Base-by-base conservation (phyloP, 2,797 vertebrate genomes). In the Anolis apletophallus region DNA sequence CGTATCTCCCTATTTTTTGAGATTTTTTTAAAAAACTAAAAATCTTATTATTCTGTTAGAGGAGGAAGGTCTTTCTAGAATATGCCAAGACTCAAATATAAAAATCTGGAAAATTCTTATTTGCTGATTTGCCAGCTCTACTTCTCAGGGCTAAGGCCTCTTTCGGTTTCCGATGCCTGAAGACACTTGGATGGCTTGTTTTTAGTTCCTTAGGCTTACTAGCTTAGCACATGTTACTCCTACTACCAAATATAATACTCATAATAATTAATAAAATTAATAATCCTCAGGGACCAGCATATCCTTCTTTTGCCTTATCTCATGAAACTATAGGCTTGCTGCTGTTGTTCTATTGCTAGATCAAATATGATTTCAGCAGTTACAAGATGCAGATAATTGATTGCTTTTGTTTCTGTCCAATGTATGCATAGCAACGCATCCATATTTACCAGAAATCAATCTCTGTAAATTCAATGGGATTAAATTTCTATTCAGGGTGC, bases 221-320 rank as follows among this genome's bases (percentile, higher is more conserved):
- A 93, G 40, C 57, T 79, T 79, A 46, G 50, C 81, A 77, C 29
- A 68, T 1, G 16, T 11, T 14, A 32, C 29, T 32, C n/a, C 68
- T 69, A 32, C 68, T 69, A 34, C n/a, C 34, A 69, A 69, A 64
- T 64, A 64, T 32, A 79, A 36, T 36, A 61, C 75, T 21, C 17
- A 52, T 50, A n/a, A 61, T 29, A 69, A n/a, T 29, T 46, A 26
- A 88, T 91, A 88, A 89, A 92, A 93, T 93, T 76, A 32, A 94
- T 96, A 93, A 96, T 96, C 95, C 96, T 96, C 96, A 97, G 96
- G 96, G 96, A 97, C 95, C 95, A 95, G 96, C 95, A 95, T 96
- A 95, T 96, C 95, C 96, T 95, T 96, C 93, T 91, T 96, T 96
- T 95, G 95, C 96, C 95, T 96, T 96, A 95, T 94, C 95, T 96